Base-by-base conservation (phyloP, 2,888 invertebrate genomes). In the Drosophila fungiperda region DNA sequence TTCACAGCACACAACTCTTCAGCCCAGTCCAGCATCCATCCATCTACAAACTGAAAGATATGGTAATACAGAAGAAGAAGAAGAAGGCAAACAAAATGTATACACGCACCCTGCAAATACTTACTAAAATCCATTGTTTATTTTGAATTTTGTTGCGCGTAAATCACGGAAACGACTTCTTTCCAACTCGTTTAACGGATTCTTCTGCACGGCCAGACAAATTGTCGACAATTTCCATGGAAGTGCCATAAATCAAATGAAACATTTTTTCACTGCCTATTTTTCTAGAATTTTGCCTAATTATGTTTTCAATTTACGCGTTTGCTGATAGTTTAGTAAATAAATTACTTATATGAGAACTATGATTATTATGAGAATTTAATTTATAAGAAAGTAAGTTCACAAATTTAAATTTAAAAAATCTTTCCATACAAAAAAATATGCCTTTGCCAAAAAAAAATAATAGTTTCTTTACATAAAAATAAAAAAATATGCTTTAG, bases 191-290 rank as follows among this genome's bases (percentile, higher is more conserved):
- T 63, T 63, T 68, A 54, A 49, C 26, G 58, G 68, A 52, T 65
- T 55, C 61, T 55, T 36, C 69, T 76, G 78, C 76, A 35, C 54
- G 68, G 75, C 86, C 83, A 88, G 88, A 88, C 88, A 87, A 82
- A 77, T 80, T 79, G 88, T 88, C 88, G 88, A 88, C 88, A 83
- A 87, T 89, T 88, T 89, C 88, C 76, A 55, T 73, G 80, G 88
- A 88, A 88, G 88, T 80, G 86, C 73, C 79, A 77, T 88, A 89
- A 88, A 89, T 87, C 86, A 87, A 84, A 69, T 70, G 58, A 70
- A 79, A 78, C 73, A 69, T 80, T 76, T 76, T 68, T 74, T 68
- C 74, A 66, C 48, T 70, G 61, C 45, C 12, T 15, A 0, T 54
- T 36, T 82, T 80, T 70, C 59, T 83, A 71, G 82, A 83, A 85